phyloP scores from a whole-genome alignment of 2,113 vertebrate species.

The Vulpes lagopus region DNA sequence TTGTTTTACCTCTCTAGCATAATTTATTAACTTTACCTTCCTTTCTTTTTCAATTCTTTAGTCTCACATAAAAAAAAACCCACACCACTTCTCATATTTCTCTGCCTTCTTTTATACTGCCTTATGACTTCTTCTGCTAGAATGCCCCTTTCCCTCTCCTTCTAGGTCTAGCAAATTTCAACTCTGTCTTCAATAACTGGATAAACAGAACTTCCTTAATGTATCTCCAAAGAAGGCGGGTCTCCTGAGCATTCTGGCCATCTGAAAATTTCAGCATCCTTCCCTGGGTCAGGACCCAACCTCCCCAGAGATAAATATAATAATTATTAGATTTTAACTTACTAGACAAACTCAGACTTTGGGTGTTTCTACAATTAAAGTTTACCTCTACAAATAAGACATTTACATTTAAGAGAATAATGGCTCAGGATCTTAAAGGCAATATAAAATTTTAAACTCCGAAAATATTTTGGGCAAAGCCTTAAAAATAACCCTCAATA shows the following conservation, averaged over 20 bases:
- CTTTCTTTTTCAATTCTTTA: not conserved
- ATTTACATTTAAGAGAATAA: conserved; percentile 11
- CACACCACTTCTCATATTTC: not conserved
- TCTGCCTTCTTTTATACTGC: conserved; percentile 21
- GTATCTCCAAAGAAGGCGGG: not conserved
- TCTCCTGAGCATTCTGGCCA: not conserved
- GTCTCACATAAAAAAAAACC: conserved; percentile 6
- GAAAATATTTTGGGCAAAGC: not conserved
- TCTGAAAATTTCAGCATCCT: not conserved
- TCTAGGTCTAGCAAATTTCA: not conserved
- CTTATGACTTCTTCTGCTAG: not conserved
- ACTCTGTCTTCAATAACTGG: not conserved
- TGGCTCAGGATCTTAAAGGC: not conserved
- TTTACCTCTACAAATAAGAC: not conserved
- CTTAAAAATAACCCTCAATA: not conserved
- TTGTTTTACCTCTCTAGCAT: not conserved
- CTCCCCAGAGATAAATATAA: not conserved
- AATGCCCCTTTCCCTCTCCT: not conserved
- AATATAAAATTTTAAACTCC: conserved; percentile 27
- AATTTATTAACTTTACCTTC: not conserved
- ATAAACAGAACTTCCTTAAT: not conserved
- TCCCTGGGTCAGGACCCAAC: not conserved
- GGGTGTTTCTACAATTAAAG: not conserved
- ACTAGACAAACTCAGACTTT: conserved; percentile 18
- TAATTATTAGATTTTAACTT: conserved; percentile 12